Evolutionary conservation across 2,888 invertebrate genomes (phyloP), one percentile per base, ranked within the genome.

Genomic region (Atethmia centrago): DNA sequence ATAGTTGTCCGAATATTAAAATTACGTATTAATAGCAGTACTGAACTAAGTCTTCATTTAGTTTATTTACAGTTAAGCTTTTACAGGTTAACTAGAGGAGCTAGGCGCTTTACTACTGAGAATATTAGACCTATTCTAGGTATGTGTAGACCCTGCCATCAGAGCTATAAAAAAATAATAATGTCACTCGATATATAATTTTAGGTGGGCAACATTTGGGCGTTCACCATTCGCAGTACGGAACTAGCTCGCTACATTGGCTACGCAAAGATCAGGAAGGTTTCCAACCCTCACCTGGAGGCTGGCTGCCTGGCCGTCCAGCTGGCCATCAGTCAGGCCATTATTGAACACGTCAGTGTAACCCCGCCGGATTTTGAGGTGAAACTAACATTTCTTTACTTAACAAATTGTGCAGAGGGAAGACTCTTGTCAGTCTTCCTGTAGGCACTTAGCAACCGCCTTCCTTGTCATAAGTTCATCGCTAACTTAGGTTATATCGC

Each of bases 271-370:
- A 59, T 49, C 42, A 64, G 70, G 7, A 45, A 71, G 40, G 42
- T 77, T 19, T 79, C 81, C 5, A 93, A 93, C 83, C 91, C 91
- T 3, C 92, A 94, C 82, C 85, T 95, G 8, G 82, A 89, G 1
- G 88, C 93, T 14, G 95, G 95, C 10, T 94, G 94, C 88, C 87
- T 95, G 16, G 94, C 93, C 0, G 90, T 95, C 0, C 95, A 95
- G 83, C 74, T 93, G 10, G 95, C 95, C 0, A 88, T 95, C 84
- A 94, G 93, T 77, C 90, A 92, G 47, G 92, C 94, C 1, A 88
- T 95, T 5, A 66, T 95, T 36, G 90, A 93, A 42, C 53, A 87
- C 25, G 75, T 85, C 3, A 88, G 88, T 42, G 3, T 28, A 0
- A n/a, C 10, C 0, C 5, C 64, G 0, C 89, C 91, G 0, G 49